Percentiles rank a stretch among this genome's conserved stretches.
These are phyloP conservation scores for Origma solitaria DNA, from an alignment of 2,113 vertebrate genomes.

Conservation along the genomic window DNA sequence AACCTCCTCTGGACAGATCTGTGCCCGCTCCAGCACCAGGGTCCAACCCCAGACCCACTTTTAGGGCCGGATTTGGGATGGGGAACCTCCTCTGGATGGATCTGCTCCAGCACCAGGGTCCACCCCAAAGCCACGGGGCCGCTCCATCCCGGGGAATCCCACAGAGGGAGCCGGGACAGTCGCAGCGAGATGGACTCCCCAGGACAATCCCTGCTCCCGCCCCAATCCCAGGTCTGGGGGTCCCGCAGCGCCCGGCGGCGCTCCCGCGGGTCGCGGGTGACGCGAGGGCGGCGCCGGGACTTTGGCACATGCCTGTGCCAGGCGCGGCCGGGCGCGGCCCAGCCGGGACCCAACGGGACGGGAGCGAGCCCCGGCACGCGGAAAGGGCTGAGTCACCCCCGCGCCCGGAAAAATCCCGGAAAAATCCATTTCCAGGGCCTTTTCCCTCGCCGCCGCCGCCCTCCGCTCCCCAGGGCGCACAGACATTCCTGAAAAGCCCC, in stretches of 20 bases:
- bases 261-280: no score
- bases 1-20: background rate
- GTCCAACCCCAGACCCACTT: background rate
- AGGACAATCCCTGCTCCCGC: background rate
- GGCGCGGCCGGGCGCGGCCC: background rate
- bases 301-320: background rate
- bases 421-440: background rate
- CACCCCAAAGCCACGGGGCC: background rate
- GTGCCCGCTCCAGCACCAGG: no score
- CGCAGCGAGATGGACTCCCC: rapidly evolving
- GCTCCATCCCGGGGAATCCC: background rate
- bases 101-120: background rate
- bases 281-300: background rate
- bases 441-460: no score
- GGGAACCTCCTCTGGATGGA: background rate
- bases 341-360: no score
- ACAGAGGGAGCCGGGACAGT: rapidly evolving
- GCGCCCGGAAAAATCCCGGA: background rate
- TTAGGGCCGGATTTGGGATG: no score
- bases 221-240: background rate
- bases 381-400: background rate
- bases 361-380: background rate
- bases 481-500: background rate
- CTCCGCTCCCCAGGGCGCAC: no score
- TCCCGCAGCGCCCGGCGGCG: no score